Percentiles rank a stretch among this genome's conserved stretches.
phyloP scores from a whole-genome alignment of 2,113 vertebrate species.

The Sterrhoptilus dennistouni region DNA sequence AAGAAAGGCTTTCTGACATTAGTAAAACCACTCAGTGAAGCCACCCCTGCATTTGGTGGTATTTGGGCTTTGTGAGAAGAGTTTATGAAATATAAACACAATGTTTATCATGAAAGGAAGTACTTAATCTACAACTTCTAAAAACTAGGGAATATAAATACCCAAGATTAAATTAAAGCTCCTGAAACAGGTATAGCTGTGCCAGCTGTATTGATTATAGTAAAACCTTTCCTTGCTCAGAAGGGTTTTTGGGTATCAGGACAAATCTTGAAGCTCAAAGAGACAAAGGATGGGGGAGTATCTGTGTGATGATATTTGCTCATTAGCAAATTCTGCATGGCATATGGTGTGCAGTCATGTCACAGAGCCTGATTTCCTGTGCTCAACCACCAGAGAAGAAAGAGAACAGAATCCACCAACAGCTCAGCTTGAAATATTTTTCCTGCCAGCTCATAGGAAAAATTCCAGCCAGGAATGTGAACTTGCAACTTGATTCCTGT shows the following conservation, averaged over 20 bases:
- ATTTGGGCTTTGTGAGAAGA: not conserved
- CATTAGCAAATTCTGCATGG: not conserved
- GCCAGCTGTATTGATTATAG: not conserved
- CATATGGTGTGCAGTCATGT: not conserved
- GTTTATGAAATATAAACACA: not conserved
- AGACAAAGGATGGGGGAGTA: not conserved
- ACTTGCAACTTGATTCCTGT: not conserved
- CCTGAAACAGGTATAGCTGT: not conserved
- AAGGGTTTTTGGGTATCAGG: not conserved
- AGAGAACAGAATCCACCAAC: not conserved
- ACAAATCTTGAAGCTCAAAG: not conserved
- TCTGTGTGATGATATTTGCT: not conserved
- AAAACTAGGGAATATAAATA: not conserved
- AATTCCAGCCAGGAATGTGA: conserved; percentile 10
- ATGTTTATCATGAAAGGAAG: not conserved
- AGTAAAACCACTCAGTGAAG: not conserved
- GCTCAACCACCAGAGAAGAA: not conserved
- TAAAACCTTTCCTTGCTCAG: not conserved
- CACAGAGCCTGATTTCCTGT: not conserved
- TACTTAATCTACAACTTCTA: not conserved
- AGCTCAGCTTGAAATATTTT: conserved; percentile 21
- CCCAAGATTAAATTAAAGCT: not conserved
- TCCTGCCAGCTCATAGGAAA: conserved; percentile 11
- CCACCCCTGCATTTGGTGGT: not conserved
- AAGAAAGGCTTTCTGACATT: not conserved